Conservation (phyloP, 64 coral and sea anemone species). For the Trachythela sp. region DNA sequence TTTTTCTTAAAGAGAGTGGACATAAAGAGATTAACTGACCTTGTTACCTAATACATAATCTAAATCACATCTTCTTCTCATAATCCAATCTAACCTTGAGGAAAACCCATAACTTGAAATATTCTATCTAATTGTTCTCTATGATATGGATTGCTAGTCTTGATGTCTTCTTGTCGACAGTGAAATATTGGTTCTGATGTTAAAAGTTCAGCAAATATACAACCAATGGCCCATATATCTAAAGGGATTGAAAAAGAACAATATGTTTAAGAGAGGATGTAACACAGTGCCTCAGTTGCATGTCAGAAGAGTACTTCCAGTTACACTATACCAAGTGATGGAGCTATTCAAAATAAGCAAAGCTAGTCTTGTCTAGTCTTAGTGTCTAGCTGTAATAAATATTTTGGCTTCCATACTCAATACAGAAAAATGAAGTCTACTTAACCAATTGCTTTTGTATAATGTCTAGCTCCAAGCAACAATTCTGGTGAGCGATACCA, state of each 20-base stretch:
- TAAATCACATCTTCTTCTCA: background rate
- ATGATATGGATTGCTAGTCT: constrained; percentile 99
- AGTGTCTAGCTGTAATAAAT: too few species aligned
- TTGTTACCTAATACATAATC: background rate
- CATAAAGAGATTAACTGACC: background rate
- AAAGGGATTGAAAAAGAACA: background rate
- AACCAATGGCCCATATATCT: constrained; percentile 99
- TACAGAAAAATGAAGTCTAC: background rate
- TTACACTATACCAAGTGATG: too few species aligned
- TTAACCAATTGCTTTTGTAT: constrained; percentile 92
- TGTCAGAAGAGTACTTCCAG: too few species aligned
- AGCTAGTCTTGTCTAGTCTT: too few species aligned
- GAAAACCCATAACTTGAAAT: constrained; percentile 92
- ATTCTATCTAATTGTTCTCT: constrained; percentile 96
- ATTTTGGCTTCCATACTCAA: too few species aligned
- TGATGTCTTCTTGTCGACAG: constrained; percentile 96
- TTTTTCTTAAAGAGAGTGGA: constrained; percentile 57
- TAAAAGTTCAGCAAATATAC: constrained; percentile 93
- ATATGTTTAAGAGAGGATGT: background rate
- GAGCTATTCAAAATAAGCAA: too few species aligned
- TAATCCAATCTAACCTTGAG: constrained; percentile 59
- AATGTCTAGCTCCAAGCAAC: constrained; percentile 89
- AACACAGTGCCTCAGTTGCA: too few species aligned
- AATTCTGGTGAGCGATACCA: constrained; percentile 95
- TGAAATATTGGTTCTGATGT: constrained; percentile 99